A percentile compares a stretch with the other conserved stretches of the same genome.
phyloP scores from a whole-genome alignment of 2,113 vertebrate species.

The Pelodiscus sinensis region DNA sequence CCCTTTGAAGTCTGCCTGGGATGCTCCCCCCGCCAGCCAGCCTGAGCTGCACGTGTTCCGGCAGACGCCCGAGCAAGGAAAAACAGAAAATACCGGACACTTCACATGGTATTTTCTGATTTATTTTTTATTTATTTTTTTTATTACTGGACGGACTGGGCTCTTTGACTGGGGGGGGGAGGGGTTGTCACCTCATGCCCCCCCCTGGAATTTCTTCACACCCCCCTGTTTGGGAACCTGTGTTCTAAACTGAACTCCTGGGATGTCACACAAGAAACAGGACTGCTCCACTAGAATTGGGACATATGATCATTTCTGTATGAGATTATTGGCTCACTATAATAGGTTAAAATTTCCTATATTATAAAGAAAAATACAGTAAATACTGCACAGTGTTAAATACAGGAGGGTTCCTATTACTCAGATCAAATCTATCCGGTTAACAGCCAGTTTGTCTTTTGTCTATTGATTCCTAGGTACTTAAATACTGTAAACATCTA shows the following conservation, averaged over 20 bases:
- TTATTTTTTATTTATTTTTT: too few species aligned
- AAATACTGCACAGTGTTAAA: not conserved
- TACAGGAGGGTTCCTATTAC: not conserved
- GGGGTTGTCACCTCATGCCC: too few species aligned
- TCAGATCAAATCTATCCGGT: not conserved
- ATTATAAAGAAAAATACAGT: not conserved
- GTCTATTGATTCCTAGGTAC: not conserved
- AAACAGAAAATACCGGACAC: too few species aligned
- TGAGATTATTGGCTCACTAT: not conserved
- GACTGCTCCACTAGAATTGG: not conserved
- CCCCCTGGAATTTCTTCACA: too few species aligned
- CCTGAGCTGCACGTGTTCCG: too few species aligned
- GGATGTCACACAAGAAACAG: not conserved
- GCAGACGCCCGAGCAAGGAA: too few species aligned
- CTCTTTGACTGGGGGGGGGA: too few species aligned
- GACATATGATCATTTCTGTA: not conserved
- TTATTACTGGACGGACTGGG: too few species aligned
- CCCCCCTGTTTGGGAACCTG: too few species aligned
- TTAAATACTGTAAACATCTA: not conserved
- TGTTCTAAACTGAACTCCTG: fast-evolving
- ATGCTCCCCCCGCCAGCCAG: too few species aligned
- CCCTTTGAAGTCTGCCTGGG: too few species aligned
- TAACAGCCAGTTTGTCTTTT: not conserved
- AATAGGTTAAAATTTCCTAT: not conserved
- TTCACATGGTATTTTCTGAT: too few species aligned